Evolutionary conservation across 1,140 invertebrate species (phyloP), one percentile per base, ranked within the genome.

Genomic region (Caenorhabditis remanei): DNA sequence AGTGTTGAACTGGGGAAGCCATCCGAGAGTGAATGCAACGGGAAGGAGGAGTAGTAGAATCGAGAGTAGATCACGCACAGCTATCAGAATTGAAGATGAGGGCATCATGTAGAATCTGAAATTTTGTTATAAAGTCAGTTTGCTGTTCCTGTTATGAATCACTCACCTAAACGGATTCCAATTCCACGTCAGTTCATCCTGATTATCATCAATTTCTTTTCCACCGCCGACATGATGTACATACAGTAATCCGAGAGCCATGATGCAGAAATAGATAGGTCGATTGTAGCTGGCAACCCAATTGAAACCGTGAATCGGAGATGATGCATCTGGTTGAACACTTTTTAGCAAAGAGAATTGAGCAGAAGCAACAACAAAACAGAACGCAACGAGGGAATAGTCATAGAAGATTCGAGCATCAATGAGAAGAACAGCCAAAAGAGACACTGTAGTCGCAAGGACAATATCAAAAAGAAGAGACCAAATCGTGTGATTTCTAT

Each of bases 281-380:
- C 98, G 94, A 92, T 94, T 95, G 89, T 97, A 98, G 43, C 97
- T 96, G 40, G 99, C 96, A 85, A 99, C 95, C 90, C 96, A 95
- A 93, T 99, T 99, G 92, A 98, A 99, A 3, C 98, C 98, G 93
- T 94, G 92, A 65, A 97, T 97, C 0, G 98, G 98, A 6, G 97
- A 99, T 0, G 98, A 96, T 0, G 98, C 97, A 94, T 99, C 98
- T 2, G 98, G 98, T 92, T 99, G 98, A 5, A 99, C 98, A 93
- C 97, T 98, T 94, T 99, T 99, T 19, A 99, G 94, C 71, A 99
- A 93, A 0, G 97, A 99, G 93, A 99, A 99, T 93, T 99, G 97
- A 93, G 97, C 98, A 13, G 41, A 79, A 14, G 97, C 97, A 65
- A 99, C 97, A 40, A 99, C 96, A 90, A 98, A 96, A 93, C 97